phyloP scores from a whole-genome alignment of 2,113 vertebrate species.

The Megatriorchis doriae region DNA sequence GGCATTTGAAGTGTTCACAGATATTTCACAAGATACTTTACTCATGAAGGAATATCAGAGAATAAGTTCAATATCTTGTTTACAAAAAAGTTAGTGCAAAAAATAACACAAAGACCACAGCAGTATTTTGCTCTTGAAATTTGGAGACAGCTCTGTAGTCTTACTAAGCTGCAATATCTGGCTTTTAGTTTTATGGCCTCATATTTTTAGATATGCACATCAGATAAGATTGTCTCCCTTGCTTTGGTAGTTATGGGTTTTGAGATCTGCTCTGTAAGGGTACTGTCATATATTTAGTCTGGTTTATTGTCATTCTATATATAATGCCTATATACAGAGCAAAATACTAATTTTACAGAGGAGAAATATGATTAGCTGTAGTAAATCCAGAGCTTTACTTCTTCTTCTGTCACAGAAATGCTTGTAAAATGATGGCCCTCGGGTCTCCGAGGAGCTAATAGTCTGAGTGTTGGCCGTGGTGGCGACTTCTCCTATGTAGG shows the following conservation, averaged over 20 bases:
- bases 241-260: neutral
- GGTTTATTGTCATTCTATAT: neutral
- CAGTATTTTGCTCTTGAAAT: neutral
- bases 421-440: neutral
- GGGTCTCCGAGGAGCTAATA: neutral
- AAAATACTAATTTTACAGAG: neutral
- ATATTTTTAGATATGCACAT: neutral
- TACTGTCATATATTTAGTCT: neutral
- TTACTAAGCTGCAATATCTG: neutral
- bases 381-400: neutral
- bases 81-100: neutral
- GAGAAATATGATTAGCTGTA: neutral
- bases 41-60: neutral
- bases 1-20: neutral
- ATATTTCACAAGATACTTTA: neutral
- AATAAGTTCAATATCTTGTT: neutral
- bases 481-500: neutral
- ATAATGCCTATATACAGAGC: neutral
- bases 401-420: neutral
- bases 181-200: neutral
- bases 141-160: neutral
- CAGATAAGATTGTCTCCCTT: neutral
- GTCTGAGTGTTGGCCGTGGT: neutral
- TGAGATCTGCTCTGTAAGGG: neutral
- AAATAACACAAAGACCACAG: neutral